Evolutionary conservation across 2,888 invertebrate genomes (phyloP), one percentile per base, ranked within the genome.

Genomic region (Anticlea derivata): DNA sequence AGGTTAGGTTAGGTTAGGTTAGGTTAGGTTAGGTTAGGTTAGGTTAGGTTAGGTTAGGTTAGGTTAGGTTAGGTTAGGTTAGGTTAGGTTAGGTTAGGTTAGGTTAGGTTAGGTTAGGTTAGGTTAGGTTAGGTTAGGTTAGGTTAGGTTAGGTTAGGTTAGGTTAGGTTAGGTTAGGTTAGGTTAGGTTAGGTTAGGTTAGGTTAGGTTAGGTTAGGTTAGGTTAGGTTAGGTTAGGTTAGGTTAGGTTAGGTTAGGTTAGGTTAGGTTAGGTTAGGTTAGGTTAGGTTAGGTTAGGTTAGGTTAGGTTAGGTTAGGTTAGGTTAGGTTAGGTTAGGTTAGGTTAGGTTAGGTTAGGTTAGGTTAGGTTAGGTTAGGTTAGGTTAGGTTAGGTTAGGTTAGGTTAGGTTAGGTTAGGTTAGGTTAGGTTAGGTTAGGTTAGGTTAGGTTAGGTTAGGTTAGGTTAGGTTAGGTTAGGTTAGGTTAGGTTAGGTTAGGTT

Each of bases 111-210:
- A 48, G 34, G 47, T 48, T 40, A 29, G 40, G 37, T 46, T 38
- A 38, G 38, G 37, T 48, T 40, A 48, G 40, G 47, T 48, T 40
- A 40, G 43, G 47, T 46, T 46, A 46, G 38, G 46, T 46, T 50
- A 50, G 43, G 50, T 50, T 47, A 63, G 58, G 47, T 56, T 57
- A 44, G 49, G 45, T 49, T 47, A 47, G 47, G 50, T 54, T 51
- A 46, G 46, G 51, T 50, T 50, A 46, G 60, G 60, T 58, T 57
- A 57, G 60, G 59, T 54, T 60, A 50, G 55, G 59, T 51, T 51
- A 51, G 53, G 59, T 53, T 59, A 61, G 61, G 57, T 59, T 59
- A 61, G 61, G 59, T 61, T 59, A 59, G 59, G 58, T 61, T 61
- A 61, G 57, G 57, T 61, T 59, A 57, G 57, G 58, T 61, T 59